Conservation (phyloP, 1,140 invertebrate species). For the Phortica variegata region DNA sequence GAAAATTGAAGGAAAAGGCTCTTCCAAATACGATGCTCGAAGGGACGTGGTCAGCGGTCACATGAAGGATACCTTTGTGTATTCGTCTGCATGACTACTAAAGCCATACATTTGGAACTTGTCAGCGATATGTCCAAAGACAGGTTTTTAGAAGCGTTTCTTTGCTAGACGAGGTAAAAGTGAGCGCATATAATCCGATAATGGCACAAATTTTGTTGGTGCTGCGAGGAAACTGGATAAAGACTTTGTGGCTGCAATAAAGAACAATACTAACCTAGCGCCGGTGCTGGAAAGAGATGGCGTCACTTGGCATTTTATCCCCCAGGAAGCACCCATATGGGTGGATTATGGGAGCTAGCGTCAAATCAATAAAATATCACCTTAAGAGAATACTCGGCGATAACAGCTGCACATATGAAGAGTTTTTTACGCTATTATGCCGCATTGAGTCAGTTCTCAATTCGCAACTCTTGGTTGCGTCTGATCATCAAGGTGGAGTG, state of each 20-base stretch:
- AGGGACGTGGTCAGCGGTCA: background rate
- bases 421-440: too few species aligned
- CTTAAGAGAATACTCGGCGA: too few species aligned
- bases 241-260: background rate
- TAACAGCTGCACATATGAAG: too few species aligned
- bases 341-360: background rate
- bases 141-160: constrained; percentile 36
- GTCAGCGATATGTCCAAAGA: constrained; percentile 28
- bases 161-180: constrained; percentile 32
- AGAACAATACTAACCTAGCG: background rate
- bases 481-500: too few species aligned
- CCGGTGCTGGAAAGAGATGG: background rate
- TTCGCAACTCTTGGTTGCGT: too few species aligned
- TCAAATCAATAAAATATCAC: too few species aligned
- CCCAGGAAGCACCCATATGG: background rate
- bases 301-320: constrained; percentile 1
- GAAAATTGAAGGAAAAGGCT: too few species aligned
- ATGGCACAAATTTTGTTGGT: constrained; percentile 45
- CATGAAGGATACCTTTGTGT: constrained; percentile 7
- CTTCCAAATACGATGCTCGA: too few species aligned
- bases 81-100: constrained; percentile 40
- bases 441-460: too few species aligned
- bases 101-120: constrained; percentile 41
- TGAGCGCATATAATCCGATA: constrained; percentile 30
- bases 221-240: constrained; percentile 25